These are phyloP conservation scores for Apteryx mantelli DNA, from an alignment of 2,113 vertebrate genomes.

Conservation along the genomic window DNA sequence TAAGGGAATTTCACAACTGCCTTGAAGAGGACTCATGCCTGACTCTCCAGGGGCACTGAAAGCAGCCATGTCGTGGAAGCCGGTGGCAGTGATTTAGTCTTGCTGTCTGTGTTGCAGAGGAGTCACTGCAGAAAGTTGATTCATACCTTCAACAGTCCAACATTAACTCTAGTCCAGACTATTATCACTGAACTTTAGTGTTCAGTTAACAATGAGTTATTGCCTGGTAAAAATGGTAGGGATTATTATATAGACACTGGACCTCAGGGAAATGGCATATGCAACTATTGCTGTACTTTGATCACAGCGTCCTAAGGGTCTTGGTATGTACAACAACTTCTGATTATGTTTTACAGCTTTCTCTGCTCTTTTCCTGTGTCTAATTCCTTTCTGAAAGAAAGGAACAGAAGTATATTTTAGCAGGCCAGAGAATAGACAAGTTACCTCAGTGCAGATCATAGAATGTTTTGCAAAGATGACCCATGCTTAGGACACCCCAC, in stretches of 20 bases:
- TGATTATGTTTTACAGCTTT: constrained; percentile 54
- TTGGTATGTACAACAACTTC: neutral
- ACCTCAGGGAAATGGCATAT: constrained; percentile 5
- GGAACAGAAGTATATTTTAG: neutral
- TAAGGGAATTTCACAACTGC: neutral
- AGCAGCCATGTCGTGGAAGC: neutral
- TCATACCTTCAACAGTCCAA: neutral
- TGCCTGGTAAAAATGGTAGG: neutral
- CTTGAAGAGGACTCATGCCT: neutral
- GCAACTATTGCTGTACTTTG: constrained; percentile 30
- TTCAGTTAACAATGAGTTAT: constrained; percentile 14
- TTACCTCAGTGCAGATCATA: neutral
- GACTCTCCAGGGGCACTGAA: neutral
- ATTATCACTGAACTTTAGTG: neutral
- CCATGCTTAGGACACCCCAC: neutral
- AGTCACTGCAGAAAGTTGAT: neutral
- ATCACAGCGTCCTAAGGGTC: neutral
- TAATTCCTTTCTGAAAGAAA: neutral
- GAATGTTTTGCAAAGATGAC: neutral
- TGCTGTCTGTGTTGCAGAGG: neutral
- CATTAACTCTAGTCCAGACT: neutral
- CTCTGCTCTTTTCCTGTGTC: neutral
- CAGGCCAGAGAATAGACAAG: neutral
- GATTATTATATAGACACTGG: constrained; percentile 5
- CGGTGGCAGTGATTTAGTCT: neutral